Percentiles rank a stretch among this genome's conserved stretches.
phyloP scores from a whole-genome alignment of 2,888 invertebrate species.

The Tenthredo notha region DNA sequence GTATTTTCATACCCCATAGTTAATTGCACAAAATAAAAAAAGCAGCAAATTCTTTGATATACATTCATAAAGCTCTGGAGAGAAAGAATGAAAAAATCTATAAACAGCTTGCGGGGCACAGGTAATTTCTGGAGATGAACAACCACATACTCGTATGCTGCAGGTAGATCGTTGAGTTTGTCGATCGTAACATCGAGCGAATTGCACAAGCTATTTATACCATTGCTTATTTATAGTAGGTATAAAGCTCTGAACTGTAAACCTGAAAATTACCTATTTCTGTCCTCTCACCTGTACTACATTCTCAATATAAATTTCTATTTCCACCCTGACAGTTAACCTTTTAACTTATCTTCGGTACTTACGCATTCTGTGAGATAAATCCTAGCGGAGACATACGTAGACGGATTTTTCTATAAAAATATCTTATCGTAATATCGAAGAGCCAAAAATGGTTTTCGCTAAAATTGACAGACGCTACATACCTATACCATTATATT shows the following conservation, averaged over 20 bases:
- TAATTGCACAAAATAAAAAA: not conserved
- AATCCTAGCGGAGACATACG: not conserved
- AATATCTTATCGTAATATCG: not conserved
- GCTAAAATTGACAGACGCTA: not conserved
- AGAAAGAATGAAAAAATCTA: not conserved
- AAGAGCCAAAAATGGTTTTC: not conserved
- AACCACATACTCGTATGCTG: not conserved
- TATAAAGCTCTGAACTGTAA: slow-evolving; percentile 11
- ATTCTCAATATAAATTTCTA: slow-evolving; percentile 3
- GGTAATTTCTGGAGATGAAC: not conserved
- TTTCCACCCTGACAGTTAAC: not conserved
- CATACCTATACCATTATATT: not conserved
- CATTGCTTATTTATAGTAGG: slow-evolving; percentile 18
- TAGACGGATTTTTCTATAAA: not conserved
- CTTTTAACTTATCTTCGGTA: not conserved
- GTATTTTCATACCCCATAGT: not conserved
- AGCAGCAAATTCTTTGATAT: not conserved
- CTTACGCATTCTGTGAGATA: not conserved
- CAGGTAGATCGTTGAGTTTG: not conserved
- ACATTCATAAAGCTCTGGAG: not conserved
- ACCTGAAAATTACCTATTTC: not conserved
- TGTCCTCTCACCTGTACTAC: not conserved
- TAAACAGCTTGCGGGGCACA: not conserved
- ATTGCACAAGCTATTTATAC: slow-evolving; percentile 28
- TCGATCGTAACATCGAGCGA: slow-evolving; percentile 22